These are phyloP conservation scores for Drosophila chauvacae DNA, from an alignment of 1,140 invertebrate genomes.

Conservation along the genomic window DNA sequence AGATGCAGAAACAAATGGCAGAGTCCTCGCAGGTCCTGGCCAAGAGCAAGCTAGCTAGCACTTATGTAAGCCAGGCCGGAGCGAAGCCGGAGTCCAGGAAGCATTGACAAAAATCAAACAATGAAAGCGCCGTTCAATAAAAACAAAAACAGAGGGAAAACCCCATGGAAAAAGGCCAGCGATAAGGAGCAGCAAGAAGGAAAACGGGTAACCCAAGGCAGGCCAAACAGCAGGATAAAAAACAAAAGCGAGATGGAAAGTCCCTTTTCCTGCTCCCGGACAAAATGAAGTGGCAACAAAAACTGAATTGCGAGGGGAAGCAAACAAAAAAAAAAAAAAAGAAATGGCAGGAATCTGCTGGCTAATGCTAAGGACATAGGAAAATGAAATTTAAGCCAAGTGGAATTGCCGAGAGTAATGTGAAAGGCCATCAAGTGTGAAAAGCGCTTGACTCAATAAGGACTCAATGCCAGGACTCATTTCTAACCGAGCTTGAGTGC, in stretches of 20 bases:
- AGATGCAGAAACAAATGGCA: conserved; percentile 66
- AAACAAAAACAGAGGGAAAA: conserved; percentile 44
- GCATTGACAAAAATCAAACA: conserved; percentile 81
- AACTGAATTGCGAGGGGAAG: conserved; percentile 28
- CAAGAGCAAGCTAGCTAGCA: conserved; percentile 34
- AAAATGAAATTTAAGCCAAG: conserved; percentile 63
- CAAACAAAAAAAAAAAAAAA: background rate
- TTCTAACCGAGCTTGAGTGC: conserved; percentile 8
- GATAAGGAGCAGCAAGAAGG: conserved; percentile 24
- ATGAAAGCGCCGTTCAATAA: conserved; percentile 73
- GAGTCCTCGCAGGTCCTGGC: conserved; percentile 5
- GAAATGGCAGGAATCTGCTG: conserved; percentile 49
- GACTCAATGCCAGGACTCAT: conserved; percentile 57
- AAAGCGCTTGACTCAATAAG: conserved; percentile 65
- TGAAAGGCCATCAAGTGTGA: conserved; percentile 64
- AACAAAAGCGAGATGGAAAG: conserved; percentile 49
- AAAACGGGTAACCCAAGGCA: conserved; percentile 22
- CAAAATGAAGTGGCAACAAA: conserved; percentile 70
- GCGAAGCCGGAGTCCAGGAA: conserved; percentile 25
- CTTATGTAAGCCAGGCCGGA: conserved; percentile 69
- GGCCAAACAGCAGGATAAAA: conserved; percentile 60
- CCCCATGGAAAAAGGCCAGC: conserved; percentile 6
- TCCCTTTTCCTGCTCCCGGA: conserved; percentile 24
- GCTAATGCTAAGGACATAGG: conserved; percentile 67
- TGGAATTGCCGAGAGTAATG: conserved; percentile 40